Evolutionary conservation across 2,888 invertebrate species (phyloP).

Genomic region (Folsomia candida): DNA sequence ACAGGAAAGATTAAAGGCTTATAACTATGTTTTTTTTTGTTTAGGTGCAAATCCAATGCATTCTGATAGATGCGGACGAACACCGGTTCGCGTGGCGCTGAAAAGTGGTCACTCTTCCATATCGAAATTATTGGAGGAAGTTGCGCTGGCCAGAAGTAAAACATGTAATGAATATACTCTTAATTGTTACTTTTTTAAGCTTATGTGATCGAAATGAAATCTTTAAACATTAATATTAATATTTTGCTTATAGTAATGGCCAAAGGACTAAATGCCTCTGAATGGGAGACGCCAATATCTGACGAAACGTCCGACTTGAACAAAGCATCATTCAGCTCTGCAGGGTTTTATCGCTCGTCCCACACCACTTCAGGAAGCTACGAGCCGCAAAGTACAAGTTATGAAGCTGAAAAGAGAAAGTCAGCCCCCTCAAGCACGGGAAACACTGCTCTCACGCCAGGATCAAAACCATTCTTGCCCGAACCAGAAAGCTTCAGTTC

Average conservation of each 20-base stretch:
- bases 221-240: background rate
- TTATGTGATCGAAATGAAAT: background rate
- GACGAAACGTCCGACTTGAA: slow-evolving; percentile 32
- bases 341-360: slow-evolving; percentile 27
- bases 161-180: slow-evolving; percentile 31
- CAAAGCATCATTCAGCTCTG: slow-evolving; percentile 38
- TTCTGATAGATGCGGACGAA: slow-evolving; percentile 73
- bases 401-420: slow-evolving; percentile 48
- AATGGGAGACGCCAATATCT: slow-evolving; percentile 49
- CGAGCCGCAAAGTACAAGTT: slow-evolving; percentile 55
- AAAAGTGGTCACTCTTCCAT: slow-evolving; percentile 87
- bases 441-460: background rate
- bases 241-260: slow-evolving; percentile 65
- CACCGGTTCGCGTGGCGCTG: slow-evolving; percentile 82
- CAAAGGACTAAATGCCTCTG: slow-evolving; percentile 80
- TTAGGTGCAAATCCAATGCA: slow-evolving; percentile 82
- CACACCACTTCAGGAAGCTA: background rate
- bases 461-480: background rate
- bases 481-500: slow-evolving; percentile 16
- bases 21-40: too few species aligned
- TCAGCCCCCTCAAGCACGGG: slow-evolving; percentile 34
- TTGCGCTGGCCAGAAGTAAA: slow-evolving; percentile 60
- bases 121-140: slow-evolving; percentile 74
- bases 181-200: background rate
- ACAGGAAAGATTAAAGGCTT: too few species aligned